Percentiles rank a stretch among this genome's conserved stretches.
Conservation (phyloP, 2,888 invertebrate species). For the Sinopyrophorus schimmeli region DNA sequence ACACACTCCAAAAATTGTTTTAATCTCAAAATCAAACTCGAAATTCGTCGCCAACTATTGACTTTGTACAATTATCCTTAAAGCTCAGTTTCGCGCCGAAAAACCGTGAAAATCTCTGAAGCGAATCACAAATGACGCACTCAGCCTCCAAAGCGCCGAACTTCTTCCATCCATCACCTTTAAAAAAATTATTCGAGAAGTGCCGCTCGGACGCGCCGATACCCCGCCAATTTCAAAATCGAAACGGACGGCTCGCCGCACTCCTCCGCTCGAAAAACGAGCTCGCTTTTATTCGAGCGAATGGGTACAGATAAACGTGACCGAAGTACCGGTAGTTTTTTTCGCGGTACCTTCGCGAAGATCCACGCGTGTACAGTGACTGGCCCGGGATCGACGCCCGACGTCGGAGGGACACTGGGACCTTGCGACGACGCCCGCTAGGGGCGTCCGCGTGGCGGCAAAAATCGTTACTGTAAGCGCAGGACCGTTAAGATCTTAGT, state of each 20-base stretch:
- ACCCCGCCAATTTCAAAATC: too few species aligned
- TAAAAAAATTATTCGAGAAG: too few species aligned
- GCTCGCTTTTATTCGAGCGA: too few species aligned
- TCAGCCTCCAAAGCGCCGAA: too few species aligned
- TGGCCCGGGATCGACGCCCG: slow-evolving; percentile 52
- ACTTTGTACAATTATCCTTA: too few species aligned
- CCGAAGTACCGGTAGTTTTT: slow-evolving; percentile 22
- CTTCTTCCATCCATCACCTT: background rate
- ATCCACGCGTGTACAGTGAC: slow-evolving; percentile 49
- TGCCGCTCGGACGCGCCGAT: too few species aligned
- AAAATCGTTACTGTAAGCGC: slow-evolving; percentile 56
- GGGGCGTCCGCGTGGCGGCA: slow-evolving; percentile 46
- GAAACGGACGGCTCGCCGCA: slow-evolving; percentile 5
- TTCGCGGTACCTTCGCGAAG: slow-evolving; percentile 40
- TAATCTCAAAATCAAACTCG: too few species aligned
- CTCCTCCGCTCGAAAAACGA: slow-evolving; percentile 15
- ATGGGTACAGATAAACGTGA: slow-evolving; percentile 25
- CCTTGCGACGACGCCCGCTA: slow-evolving; percentile 43
- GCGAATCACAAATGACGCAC: too few species aligned
- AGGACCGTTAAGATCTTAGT: slow-evolving; percentile 38
- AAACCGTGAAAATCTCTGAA: too few species aligned
- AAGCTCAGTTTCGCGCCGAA: too few species aligned
- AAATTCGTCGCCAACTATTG: too few species aligned
- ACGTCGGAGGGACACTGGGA: slow-evolving; percentile 52
- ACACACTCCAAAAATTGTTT: too few species aligned